A percentile compares a stretch with the other conserved stretches of the same genome.
Evolutionary conservation across 2,888 invertebrate genomes (phyloP).

Genomic region (Cerceris rybyensis): DNA sequence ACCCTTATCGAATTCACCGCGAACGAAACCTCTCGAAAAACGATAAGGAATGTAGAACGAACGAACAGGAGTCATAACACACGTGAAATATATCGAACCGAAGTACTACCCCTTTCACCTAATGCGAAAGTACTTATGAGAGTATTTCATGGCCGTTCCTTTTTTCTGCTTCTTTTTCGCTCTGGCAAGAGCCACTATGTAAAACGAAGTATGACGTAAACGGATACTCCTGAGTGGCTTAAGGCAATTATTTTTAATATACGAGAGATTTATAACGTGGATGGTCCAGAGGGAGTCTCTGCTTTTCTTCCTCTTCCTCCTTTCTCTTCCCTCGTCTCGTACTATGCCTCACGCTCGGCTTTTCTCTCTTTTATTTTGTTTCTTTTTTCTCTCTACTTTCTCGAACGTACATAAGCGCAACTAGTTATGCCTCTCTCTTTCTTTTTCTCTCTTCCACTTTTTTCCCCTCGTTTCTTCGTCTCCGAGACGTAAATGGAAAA

Average conservation of each 20-base stretch:
- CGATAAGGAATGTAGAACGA: too few relatives aligned
- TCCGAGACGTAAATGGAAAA: slow-evolving; percentile 49
- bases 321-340: neutral
- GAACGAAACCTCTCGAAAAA: too few relatives aligned
- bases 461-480: slow-evolving; percentile 24
- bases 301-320: slow-evolving; percentile 32
- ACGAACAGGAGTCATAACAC: too few relatives aligned
- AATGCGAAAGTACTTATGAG: neutral
- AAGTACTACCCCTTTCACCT: neutral
- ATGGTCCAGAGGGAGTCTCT: slow-evolving; percentile 37
- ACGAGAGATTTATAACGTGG: slow-evolving; percentile 72
- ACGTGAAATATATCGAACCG: neutral
- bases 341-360: neutral
- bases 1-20: neutral
- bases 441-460: slow-evolving; percentile 4
- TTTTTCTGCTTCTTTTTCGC: neutral
- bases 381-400: slow-evolving; percentile 12
- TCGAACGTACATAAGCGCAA: slow-evolving; percentile 21
- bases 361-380: slow-evolving; percentile 31
- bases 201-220: slow-evolving; percentile 58
- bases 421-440: slow-evolving; percentile 17
- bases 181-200: slow-evolving; percentile 5
- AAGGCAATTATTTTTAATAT: slow-evolving; percentile 77
- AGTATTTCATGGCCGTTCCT: neutral
- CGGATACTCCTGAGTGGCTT: slow-evolving; percentile 63